Conservation (phyloP, 30 jellyfish, hydroid and myxozoan species). For the Hydractinia echinata region DNA sequence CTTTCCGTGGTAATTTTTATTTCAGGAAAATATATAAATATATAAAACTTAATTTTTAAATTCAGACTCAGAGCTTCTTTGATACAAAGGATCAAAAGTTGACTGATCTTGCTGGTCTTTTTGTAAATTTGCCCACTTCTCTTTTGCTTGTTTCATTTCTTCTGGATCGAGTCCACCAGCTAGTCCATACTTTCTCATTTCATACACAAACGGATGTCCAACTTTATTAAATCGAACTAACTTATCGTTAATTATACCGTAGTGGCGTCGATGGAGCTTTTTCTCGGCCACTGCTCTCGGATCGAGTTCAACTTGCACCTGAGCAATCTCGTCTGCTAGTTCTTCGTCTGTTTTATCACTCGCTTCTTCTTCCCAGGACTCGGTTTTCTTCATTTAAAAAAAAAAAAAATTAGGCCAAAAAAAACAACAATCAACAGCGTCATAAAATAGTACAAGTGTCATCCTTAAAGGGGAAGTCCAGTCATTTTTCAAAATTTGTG, state of each 20-base stretch:
- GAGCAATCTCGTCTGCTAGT: conserved; percentile 33
- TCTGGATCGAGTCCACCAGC: conserved; percentile 58
- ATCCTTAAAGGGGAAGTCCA: too few species aligned
- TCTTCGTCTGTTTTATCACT: conserved; percentile 27
- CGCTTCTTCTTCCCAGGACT: conserved; percentile 81
- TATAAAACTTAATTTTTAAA: neutral
- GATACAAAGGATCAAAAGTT: conserved; percentile 26
- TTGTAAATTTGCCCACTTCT: conserved; percentile 58
- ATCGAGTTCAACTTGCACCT: conserved; percentile 41
- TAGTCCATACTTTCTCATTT: conserved; percentile 50
- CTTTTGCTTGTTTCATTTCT: conserved; percentile 33
- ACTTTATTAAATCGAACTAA: conserved; percentile 58
- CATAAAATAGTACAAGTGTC: too few species aligned
- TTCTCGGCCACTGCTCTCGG: conserved; percentile 25
- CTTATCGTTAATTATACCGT: conserved; percentile 45
- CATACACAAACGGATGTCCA: conserved; percentile 81
- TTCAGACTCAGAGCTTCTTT: conserved; percentile 24
- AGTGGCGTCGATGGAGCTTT: conserved; percentile 16
- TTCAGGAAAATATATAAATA: neutral
- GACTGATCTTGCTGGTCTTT: conserved; percentile 4
- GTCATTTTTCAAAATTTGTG: too few species aligned
- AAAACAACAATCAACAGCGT: too few species aligned
- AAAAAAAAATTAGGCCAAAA: neutral
- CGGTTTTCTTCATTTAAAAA: conserved; percentile 57
- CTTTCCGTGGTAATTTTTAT: too few species aligned